These are phyloP conservation scores for Sialis lutaria DNA, from an alignment of 2,888 invertebrate genomes.

Conservation along the genomic window DNA sequence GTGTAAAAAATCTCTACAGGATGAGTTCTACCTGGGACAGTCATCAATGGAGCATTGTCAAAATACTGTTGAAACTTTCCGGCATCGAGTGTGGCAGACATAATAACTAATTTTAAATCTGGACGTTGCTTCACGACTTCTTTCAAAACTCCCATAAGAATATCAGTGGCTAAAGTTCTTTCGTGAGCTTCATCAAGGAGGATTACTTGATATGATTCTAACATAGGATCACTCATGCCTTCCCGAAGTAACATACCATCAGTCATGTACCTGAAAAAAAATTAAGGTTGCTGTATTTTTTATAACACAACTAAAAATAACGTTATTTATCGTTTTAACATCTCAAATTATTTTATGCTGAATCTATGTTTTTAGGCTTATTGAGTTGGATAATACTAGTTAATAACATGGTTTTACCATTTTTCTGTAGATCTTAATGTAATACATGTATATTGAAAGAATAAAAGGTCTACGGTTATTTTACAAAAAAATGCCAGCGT, in stretches of 20 bases:
- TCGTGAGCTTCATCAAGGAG: slow-evolving; percentile 98
- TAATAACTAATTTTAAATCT: slow-evolving; percentile 93
- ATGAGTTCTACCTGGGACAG: slow-evolving; percentile 91
- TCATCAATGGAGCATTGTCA: slow-evolving; percentile 95
- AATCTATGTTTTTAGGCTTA: too few relatives aligned
- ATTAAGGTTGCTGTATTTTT: slow-evolving; percentile 6
- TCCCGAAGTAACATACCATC: slow-evolving; percentile 99
- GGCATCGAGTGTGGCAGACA: slow-evolving; percentile 98
- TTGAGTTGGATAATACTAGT: too few relatives aligned
- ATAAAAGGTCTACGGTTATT: too few relatives aligned
- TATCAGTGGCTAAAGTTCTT: slow-evolving; percentile 94
- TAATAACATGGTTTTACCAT: too few relatives aligned
- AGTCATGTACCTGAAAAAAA: slow-evolving; percentile 69
- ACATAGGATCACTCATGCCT: slow-evolving; percentile 97
- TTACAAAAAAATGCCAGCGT: too few relatives aligned
- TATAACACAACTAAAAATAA: background rate
- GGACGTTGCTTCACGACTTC: slow-evolving; percentile 86
- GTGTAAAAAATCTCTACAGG: slow-evolving; percentile 98
- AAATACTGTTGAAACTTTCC: slow-evolving; percentile 99
- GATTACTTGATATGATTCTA: slow-evolving; percentile 90
- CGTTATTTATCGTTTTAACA: too few relatives aligned
- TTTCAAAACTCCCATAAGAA: slow-evolving; percentile 95
- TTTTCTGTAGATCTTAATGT: too few relatives aligned
- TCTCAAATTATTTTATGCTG: too few relatives aligned
- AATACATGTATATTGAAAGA: too few relatives aligned